Base-by-base conservation (phyloP, 2,113 vertebrate species). In the Lophura nycthemera region DNA sequence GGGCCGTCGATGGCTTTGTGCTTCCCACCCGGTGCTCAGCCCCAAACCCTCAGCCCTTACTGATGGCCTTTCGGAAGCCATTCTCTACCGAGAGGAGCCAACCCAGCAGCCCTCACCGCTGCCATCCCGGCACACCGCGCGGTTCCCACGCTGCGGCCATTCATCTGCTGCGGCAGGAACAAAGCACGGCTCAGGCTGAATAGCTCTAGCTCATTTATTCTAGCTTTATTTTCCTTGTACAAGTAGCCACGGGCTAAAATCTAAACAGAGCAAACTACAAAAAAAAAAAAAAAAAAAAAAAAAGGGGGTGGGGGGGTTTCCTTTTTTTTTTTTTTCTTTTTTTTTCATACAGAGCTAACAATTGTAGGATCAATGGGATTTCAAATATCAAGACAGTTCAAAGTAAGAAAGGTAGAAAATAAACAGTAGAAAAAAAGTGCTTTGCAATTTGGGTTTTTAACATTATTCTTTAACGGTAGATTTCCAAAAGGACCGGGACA, bases 191-290 rank as follows among this genome's bases (percentile, higher is more conserved):
- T 63, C 64, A 67, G 47, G 40, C 71, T 59, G 16, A 64, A 64
- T 48, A 48, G 11, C 78, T 94, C 20, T 3, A 69, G 88, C 88
- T 96, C 84, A 13, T 95, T 96, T 96, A 96, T 89, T 96, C 95
- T 96, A 96, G 32, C 61, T 94, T 97, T 96, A 95, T 96, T 96
- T 92, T 86, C 79, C 92, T 92, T 82, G 93, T 96, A 97, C 95
- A 96, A 93, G 94, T 97, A 97, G 96, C 94, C 97, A 97, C 93
- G 88, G 96, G 96, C 96, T 97, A 96, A 97, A 96, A 89, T 92
- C 96, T 97, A 97, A 96, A 96, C 96, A 96, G 94, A 94, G 89
- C 90, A 93, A 95, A 88, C 96, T 97, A 97, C 95, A 70, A 97
- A 97, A 92, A 64, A 93, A 90, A 24, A 50, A 50, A 25, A 50